Percentiles rank a stretch among this genome's conserved stretches.
Conservation (phyloP, 2,797 vertebrate species). For the Propithecus deckenii region DNA sequence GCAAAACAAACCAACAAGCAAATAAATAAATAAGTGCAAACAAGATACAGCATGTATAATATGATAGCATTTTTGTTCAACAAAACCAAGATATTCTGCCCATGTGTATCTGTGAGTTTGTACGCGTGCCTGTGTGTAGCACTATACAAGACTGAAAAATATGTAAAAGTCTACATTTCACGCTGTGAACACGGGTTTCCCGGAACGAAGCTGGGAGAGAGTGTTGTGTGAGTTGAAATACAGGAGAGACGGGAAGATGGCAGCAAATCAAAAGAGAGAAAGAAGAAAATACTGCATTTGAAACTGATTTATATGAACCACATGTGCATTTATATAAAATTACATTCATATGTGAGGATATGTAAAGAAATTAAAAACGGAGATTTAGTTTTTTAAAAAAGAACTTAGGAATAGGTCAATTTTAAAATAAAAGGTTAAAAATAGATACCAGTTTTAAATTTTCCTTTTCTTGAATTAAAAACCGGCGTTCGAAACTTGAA, state of each 20-base stretch:
- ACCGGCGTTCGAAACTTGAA: background rate
- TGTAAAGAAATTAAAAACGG: background rate
- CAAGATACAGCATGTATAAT: background rate
- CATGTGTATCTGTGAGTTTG: background rate
- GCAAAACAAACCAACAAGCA: background rate
- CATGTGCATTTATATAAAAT: background rate
- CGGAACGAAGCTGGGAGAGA: fast-evolving
- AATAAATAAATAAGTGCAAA: background rate
- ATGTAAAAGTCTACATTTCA: fast-evolving
- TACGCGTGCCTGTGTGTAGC: background rate
- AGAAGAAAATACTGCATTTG: background rate
- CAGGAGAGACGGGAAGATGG: background rate
- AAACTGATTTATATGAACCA: too few species aligned
- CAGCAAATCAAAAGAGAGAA: background rate
- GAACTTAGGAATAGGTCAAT: background rate
- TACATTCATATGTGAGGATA: background rate
- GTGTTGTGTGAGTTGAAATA: too few species aligned
- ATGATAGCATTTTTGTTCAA: background rate
- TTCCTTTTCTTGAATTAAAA: background rate
- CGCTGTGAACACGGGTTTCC: background rate
- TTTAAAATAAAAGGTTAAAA: background rate
- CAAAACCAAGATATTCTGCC: background rate
- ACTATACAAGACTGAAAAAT: background rate
- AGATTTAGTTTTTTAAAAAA: background rate
- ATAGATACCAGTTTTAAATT: background rate